phyloP scores from a whole-genome alignment of 2,113 vertebrate genomes.

The Alouatta palliata region DNA sequence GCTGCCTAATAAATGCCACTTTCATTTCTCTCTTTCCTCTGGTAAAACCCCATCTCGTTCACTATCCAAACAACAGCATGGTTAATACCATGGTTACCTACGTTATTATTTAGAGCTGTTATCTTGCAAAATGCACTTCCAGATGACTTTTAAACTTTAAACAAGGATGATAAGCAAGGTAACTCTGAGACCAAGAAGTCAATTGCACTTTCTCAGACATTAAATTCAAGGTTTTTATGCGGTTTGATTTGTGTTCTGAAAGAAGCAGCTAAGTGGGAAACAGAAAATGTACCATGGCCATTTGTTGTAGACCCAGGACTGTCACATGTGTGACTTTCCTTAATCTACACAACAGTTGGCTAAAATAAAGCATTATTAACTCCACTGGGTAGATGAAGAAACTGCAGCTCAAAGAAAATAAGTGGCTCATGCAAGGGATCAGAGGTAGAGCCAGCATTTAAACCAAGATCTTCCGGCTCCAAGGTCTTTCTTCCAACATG shows the following conservation, averaged over 20 bases:
- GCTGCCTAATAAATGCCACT: neutral
- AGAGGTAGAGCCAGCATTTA: neutral
- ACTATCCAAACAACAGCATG: neutral
- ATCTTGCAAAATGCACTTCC: neutral
- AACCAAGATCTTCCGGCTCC: neutral
- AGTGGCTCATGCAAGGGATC: neutral
- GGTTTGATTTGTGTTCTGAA: neutral
- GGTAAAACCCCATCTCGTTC: neutral
- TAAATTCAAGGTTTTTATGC: neutral
- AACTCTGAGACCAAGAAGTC: neutral
- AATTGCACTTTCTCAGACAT: neutral
- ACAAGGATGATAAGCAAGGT: neutral
- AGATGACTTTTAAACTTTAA: neutral
- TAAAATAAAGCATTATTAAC: neutral
- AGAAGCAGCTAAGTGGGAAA: neutral
- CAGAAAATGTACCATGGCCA: neutral
- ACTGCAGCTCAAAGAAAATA: neutral
- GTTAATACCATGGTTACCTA: neutral
- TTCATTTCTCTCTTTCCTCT: neutral
- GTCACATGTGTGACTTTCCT: neutral
- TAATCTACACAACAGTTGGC: neutral
- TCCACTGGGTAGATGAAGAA: neutral
- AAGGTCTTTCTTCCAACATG: neutral
- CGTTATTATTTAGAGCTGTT: neutral
- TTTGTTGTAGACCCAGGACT: neutral